These are phyloP conservation scores for Oncorhynchus gorbuscha DNA, from an alignment of 2,113 vertebrate species.

Conservation along the genomic window DNA sequence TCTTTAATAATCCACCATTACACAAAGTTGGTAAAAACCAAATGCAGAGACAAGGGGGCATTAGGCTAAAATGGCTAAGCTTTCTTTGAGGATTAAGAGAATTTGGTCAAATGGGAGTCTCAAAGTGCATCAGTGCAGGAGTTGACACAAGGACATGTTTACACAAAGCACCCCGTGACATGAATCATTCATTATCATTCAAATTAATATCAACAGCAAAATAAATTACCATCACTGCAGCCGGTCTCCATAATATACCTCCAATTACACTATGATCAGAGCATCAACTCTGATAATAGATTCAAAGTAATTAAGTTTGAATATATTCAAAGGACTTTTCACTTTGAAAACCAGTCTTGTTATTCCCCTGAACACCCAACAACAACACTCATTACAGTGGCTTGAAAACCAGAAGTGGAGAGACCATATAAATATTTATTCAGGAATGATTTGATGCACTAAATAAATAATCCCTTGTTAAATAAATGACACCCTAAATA, in stretches of 20 bases:
- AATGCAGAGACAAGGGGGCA: slow-evolving; percentile 56
- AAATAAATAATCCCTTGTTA: slow-evolving; percentile 84
- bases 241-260: slow-evolving; percentile 69
- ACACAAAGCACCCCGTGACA: slow-evolving; percentile 59
- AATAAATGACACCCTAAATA: slow-evolving; percentile 84
- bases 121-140: slow-evolving; percentile 57
- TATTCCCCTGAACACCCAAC: slow-evolving; percentile 75
- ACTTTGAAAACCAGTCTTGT: slow-evolving; percentile 77
- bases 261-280: slow-evolving; percentile 77
- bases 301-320: slow-evolving; percentile 77
- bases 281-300: slow-evolving; percentile 71
- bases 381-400: slow-evolving; percentile 78
- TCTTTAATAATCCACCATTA: slow-evolving; percentile 61
- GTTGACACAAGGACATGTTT: slow-evolving; percentile 62
- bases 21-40: slow-evolving; percentile 69
- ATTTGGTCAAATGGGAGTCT: slow-evolving; percentile 66
- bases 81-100: slow-evolving; percentile 65
- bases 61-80: slow-evolving; percentile 62
- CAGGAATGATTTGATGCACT: slow-evolving; percentile 80
- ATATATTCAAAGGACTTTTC: slow-evolving; percentile 79
- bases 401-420: slow-evolving; percentile 70
- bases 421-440: slow-evolving; percentile 79
- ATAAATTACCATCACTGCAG: slow-evolving; percentile 56
- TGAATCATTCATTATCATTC: slow-evolving; percentile 69
- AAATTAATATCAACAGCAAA: slow-evolving; percentile 63